phyloP scores from a whole-genome alignment of 1,140 invertebrate genomes.

The Rhagoletis zephyria region DNA sequence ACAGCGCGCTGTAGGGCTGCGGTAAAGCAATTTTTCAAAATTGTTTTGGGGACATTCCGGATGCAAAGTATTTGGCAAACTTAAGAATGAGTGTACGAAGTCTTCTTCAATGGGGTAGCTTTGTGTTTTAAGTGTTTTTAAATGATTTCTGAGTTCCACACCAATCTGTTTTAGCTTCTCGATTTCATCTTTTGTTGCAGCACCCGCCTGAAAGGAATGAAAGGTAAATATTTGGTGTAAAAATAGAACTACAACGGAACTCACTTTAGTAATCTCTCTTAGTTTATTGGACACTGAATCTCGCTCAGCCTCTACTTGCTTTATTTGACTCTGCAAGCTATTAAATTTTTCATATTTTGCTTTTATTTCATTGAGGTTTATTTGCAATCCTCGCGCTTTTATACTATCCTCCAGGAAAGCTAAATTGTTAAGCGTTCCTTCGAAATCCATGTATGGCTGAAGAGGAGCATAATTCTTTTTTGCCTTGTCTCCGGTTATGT shows the following conservation, averaged over 20 bases:
- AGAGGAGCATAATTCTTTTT: constrained; percentile 76
- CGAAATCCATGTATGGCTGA: constrained; percentile 77
- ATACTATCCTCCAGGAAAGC: constrained; percentile 74
- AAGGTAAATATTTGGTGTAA: background rate
- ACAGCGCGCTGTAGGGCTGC: constrained; percentile 58
- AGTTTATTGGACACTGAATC: constrained; percentile 64
- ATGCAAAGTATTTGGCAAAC: constrained; percentile 79
- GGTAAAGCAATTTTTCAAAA: constrained; percentile 72
- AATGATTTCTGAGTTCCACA: constrained; percentile 75
- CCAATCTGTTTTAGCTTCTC: constrained; percentile 73
- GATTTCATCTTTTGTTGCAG: constrained; percentile 64
- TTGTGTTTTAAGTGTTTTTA: constrained; percentile 74
- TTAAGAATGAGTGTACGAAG: constrained; percentile 75
- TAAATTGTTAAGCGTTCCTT: constrained; percentile 74
- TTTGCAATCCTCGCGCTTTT: constrained; percentile 70
- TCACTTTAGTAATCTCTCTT: constrained; percentile 62
- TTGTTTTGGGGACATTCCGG: constrained; percentile 74
- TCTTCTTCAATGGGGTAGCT: constrained; percentile 77
- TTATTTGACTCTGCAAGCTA: constrained; percentile 70
- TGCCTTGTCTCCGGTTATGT: constrained; percentile 77
- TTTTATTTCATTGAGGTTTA: constrained; percentile 74
- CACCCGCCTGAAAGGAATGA: background rate
- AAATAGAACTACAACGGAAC: background rate
- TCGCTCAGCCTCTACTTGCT: constrained; percentile 71
- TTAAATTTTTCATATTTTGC: constrained; percentile 76